Conservation (phyloP, 2,113 vertebrate genomes). For the Sarotherodon lohbergeri region DNA sequence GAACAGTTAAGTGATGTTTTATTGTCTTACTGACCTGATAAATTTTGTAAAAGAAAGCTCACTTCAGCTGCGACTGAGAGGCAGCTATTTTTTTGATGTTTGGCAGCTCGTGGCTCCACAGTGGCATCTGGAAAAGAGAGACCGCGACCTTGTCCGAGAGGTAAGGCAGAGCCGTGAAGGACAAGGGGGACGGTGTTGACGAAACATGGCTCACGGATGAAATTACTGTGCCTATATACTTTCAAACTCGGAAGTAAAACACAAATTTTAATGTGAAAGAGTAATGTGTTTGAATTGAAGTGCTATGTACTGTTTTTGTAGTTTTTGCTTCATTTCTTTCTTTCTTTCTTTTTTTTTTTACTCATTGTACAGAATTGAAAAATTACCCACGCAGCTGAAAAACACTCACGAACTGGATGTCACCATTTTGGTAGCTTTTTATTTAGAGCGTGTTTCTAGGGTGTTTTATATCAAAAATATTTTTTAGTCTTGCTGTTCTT, state of each 20-base stretch:
- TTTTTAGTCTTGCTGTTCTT: constrained; percentile 74
- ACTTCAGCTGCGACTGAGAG: not conserved
- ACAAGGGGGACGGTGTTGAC: not conserved
- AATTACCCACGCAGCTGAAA: constrained; percentile 30
- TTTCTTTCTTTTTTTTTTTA: not conserved
- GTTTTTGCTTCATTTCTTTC: constrained; percentile 44
- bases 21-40: not conserved
- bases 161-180: constrained; percentile 1
- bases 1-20: not conserved
- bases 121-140: not conserved
- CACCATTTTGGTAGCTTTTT: constrained; percentile 70
- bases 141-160: not conserved
- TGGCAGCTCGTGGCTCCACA: not conserved
- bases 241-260: constrained; percentile 60
- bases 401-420: constrained; percentile 59
- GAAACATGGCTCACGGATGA: constrained; percentile 38
- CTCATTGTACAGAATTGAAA: constrained; percentile 66
- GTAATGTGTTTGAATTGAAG: constrained; percentile 76
- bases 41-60: not conserved
- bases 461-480: constrained; percentile 76
- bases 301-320: constrained; percentile 77
- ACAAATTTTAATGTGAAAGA: constrained; percentile 60
- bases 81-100: not conserved
- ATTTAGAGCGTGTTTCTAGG: constrained; percentile 71
- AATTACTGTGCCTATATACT: constrained; percentile 73